Evolutionary conservation across 2,113 vertebrate species (phyloP).

Genomic region (Syrmaticus mikado): DNA sequence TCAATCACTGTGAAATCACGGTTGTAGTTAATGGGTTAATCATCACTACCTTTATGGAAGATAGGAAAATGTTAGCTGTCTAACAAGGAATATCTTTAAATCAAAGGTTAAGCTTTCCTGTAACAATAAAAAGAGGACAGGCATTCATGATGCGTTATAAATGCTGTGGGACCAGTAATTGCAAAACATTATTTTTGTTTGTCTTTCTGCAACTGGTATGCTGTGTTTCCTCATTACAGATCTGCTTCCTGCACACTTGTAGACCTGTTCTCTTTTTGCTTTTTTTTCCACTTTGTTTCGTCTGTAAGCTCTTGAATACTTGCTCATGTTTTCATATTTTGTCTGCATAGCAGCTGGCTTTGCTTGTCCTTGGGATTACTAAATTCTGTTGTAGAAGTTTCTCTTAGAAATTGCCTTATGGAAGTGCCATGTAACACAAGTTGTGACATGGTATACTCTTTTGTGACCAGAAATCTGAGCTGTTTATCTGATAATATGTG

Average conservation of each 20-base stretch:
- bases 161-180: not conserved
- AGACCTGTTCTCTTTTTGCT: not conserved
- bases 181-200: not conserved
- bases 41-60: not conserved
- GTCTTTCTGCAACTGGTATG: not conserved
- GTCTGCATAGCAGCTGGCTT: not conserved
- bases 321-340: not conserved
- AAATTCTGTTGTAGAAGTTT: not conserved
- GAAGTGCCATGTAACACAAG: not conserved
- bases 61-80: not conserved
- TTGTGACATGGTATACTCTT: fast-evolving
- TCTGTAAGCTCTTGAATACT: not conserved
- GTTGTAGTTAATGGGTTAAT: not conserved
- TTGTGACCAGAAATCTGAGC: not conserved
- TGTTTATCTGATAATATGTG: not conserved
- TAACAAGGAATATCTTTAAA: not conserved
- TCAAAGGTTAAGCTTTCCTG: not conserved
- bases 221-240: not conserved
- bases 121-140: not conserved
- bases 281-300: not conserved
- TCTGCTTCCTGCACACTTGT: not conserved
- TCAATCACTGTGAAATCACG: not conserved
- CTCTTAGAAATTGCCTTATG: not conserved
- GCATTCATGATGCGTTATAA: not conserved
- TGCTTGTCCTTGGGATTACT: not conserved